Evolutionary conservation across 2,888 invertebrate genomes (phyloP).

Genomic region (Mimachlamys varia): DNA sequence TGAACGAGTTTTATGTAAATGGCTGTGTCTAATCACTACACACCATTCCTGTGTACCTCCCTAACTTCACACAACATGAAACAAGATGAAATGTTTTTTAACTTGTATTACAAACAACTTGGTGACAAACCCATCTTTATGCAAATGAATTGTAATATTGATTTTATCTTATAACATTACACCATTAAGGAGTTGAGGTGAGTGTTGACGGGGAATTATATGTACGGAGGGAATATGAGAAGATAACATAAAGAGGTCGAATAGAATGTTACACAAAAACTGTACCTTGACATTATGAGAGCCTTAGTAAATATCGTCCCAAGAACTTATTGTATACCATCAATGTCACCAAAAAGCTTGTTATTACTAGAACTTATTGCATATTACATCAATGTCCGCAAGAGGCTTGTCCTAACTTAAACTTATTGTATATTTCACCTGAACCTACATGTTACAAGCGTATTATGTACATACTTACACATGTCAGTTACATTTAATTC

Average conservation of each 20-base stretch:
- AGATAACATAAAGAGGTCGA: too few species aligned
- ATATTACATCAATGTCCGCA: background rate
- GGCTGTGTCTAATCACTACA: background rate
- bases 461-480: background rate
- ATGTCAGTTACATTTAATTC: too few species aligned
- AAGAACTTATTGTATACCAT: background rate
- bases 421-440: too few species aligned
- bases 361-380: background rate
- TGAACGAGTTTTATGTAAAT: conserved; percentile 24
- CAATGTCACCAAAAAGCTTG: background rate
- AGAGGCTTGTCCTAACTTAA: background rate
- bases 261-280: too few species aligned
- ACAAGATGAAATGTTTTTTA: conserved; percentile 26
- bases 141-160: background rate
- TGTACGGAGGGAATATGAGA: too few species aligned
- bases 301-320: too few species aligned
- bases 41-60: background rate
- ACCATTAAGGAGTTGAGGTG: too few species aligned
- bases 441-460: too few species aligned
- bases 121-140: conserved; percentile 19
- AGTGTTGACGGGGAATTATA: too few species aligned
- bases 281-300: too few species aligned
- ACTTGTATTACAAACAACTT: background rate
- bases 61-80: conserved; percentile 25
- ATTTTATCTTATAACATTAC: background rate